A percentile compares a stretch with the other conserved stretches of the same genome.
phyloP scores from a whole-genome alignment of 1,140 invertebrate genomes.

The Semibalanus balanoides region DNA sequence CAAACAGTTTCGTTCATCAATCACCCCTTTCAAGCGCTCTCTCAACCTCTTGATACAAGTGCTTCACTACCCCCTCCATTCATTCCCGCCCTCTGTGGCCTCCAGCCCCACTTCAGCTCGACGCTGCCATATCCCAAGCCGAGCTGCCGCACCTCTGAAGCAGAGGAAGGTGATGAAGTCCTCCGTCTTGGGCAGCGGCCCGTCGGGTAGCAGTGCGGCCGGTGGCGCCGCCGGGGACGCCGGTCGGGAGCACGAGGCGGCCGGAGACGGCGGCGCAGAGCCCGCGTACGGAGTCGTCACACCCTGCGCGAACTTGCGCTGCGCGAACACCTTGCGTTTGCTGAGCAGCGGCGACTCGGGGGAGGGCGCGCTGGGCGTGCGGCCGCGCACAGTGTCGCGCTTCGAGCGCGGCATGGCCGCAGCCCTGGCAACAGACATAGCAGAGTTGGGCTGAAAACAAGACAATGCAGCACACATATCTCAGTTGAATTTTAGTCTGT shows the following conservation, averaged over 20 bases:
- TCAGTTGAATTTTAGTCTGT: too few relatives aligned
- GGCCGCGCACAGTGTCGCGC: neutral
- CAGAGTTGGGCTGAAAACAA: too few relatives aligned
- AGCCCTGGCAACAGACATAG: neutral
- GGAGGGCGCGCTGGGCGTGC: neutral
- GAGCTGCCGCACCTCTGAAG: conserved; percentile 49
- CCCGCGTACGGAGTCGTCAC: conserved; percentile 24
- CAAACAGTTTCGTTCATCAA: too few relatives aligned
- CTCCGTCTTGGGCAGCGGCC: conserved; percentile 58
- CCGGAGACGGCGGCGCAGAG: conserved; percentile 4
- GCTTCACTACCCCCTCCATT: too few relatives aligned
- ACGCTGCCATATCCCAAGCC: too few relatives aligned
- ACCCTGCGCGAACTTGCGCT: conserved; percentile 80
- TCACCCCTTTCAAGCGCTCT: too few relatives aligned
- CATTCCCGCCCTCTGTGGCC: too few relatives aligned
- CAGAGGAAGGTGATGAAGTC: conserved; percentile 82
- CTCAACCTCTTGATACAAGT: too few relatives aligned
- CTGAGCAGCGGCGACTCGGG: neutral
- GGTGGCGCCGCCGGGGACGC: neutral
- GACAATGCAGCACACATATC: too few relatives aligned
- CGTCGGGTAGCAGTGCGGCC: neutral
- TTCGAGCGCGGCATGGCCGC: neutral
- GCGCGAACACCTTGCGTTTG: conserved; percentile 48
- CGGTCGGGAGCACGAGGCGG: neutral
- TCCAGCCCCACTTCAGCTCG: too few relatives aligned